phyloP scores from a whole-genome alignment of 37 sponge, comb jelly and placozoan species.

The Mnemiopsis leidyi region DNA sequence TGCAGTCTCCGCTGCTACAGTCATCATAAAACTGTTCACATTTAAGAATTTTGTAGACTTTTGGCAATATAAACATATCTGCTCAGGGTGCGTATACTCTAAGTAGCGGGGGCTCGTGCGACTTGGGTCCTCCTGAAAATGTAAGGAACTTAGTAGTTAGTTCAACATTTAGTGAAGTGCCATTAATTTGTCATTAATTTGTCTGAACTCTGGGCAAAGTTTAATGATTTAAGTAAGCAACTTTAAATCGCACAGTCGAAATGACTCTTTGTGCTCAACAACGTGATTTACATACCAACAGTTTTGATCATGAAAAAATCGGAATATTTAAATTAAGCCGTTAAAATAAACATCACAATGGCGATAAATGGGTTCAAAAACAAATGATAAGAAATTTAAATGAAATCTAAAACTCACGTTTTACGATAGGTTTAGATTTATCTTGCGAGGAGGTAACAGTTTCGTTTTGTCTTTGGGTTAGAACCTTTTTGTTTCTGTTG shows the following conservation, averaged over 20 bases:
- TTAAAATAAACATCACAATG: background rate
- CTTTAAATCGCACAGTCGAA: too few relatives aligned
- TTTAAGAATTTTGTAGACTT: too few relatives aligned
- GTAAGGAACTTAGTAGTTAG: background rate
- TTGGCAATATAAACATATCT: too few relatives aligned
- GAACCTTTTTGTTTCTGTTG: background rate
- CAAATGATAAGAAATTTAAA: background rate
- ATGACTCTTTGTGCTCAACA: too few relatives aligned
- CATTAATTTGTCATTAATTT: too few relatives aligned
- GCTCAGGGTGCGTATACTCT: slow-evolving; percentile 43
- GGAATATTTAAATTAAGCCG: background rate
- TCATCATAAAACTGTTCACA: too few relatives aligned
- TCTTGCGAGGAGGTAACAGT: background rate
- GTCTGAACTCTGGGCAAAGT: too few relatives aligned
- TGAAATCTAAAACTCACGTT: slow-evolving; percentile 28
- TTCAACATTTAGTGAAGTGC: too few relatives aligned
- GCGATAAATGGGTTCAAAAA: background rate
- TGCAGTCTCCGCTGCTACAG: too few relatives aligned
- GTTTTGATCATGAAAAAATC: background rate
- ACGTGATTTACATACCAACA: too few relatives aligned
- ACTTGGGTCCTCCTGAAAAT: background rate
- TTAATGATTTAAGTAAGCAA: too few relatives aligned
- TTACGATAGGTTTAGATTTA: background rate
- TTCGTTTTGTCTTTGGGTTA: slow-evolving; percentile 9
- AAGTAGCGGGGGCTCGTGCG: slow-evolving; percentile 13